Conservation (phyloP, 2,888 invertebrate species). For the Coenonympha arcania region DNA sequence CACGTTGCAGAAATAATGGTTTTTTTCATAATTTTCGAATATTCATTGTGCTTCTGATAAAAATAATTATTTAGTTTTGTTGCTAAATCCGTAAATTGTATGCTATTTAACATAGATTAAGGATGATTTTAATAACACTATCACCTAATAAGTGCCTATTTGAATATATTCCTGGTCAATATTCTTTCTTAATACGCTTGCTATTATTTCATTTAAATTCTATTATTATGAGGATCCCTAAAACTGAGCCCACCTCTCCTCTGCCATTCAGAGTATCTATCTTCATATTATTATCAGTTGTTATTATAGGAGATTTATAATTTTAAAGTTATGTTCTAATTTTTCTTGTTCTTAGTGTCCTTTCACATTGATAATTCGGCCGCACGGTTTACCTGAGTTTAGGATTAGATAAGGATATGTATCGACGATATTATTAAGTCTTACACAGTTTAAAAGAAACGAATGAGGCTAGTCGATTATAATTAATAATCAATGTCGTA, state of each 20-base stretch:
- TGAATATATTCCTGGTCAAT: constrained; percentile 26
- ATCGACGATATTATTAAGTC: no score
- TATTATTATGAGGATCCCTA: constrained; percentile 20
- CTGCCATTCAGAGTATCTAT: constrained; percentile 54
- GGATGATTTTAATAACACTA: not conserved
- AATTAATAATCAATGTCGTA: no score
- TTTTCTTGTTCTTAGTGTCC: constrained; percentile 5
- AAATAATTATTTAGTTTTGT: no score
- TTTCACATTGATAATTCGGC: constrained; percentile 1
- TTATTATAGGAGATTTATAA: constrained; percentile 34
- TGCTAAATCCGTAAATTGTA: no score
- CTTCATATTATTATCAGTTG: constrained; percentile 28
- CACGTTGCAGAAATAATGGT: no score
- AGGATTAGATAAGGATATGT: no score
- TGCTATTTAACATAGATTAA: no score
- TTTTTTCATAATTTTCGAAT: no score
- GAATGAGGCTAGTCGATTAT: no score
- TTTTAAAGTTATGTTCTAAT: no score
- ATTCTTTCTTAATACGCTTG: constrained; percentile 16
- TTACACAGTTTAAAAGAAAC: no score
- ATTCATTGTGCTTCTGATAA: no score
- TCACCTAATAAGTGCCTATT: not conserved
- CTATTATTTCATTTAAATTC: constrained; percentile 1
- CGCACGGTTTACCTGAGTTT: constrained; percentile 5
- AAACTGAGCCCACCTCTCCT: constrained; percentile 47